Percentiles rank a stretch among this genome's conserved stretches.
These are phyloP conservation scores for Gymnarchus niloticus DNA, from an alignment of 2,113 vertebrate genomes.

Conservation along the genomic window DNA sequence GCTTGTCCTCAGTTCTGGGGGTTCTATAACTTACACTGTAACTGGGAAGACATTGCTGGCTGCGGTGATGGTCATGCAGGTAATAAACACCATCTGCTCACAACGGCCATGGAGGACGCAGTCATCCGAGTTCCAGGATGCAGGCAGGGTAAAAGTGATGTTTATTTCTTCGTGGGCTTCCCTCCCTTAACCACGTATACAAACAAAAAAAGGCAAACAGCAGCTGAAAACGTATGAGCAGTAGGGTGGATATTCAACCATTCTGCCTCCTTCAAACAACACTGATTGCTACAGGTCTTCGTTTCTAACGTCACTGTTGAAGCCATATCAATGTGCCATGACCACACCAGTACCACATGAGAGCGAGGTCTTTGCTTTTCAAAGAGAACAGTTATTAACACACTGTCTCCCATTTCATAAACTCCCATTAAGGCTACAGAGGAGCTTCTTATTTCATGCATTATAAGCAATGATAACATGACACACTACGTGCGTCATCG, in stretches of 20 bases:
- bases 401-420: neutral
- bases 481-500: neutral
- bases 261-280: neutral
- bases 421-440: neutral
- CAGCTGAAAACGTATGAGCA: neutral
- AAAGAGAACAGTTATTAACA: neutral
- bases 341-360: neutral
- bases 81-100: constrained; percentile 90
- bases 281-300: constrained; percentile 22
- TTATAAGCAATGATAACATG: neutral
- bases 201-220: constrained; percentile 2
- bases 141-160: constrained; percentile 88
- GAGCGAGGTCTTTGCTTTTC: neutral
- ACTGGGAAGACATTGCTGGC: constrained; percentile 82
- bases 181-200: constrained; percentile 63
- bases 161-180: constrained; percentile 94
- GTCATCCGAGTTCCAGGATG: constrained; percentile 90
- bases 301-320: constrained; percentile 10
- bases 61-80: constrained; percentile 92
- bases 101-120: constrained; percentile 89
- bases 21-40: constrained; percentile 78
- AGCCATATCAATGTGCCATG: neutral
- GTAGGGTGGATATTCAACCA: neutral
- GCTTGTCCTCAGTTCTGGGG: neutral
- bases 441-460: neutral